A percentile compares a stretch with the other conserved stretches of the same genome.
Evolutionary conservation across 2,797 vertebrate species (phyloP).

Genomic region (Acanthopagrus latus): DNA sequence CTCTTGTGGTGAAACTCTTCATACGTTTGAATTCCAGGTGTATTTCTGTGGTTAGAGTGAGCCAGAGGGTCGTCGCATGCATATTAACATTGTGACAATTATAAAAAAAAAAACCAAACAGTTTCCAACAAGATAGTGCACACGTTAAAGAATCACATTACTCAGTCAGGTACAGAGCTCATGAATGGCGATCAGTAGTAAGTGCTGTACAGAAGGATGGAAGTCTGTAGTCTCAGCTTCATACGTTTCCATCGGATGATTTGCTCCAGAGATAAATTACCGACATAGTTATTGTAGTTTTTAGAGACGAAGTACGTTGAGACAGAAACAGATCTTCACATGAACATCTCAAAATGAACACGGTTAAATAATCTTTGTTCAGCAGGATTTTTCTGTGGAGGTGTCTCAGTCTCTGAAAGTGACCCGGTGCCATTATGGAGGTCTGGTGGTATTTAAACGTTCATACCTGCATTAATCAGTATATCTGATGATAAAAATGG

Average conservation of each 20-base stretch:
- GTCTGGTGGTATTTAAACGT: conserved; percentile 6
- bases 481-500: not conserved
- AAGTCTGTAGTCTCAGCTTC: conserved; percentile 23
- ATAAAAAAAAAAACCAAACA: conserved; percentile 33
- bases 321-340: conserved; percentile 28
- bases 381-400: conserved; percentile 11
- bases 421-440: conserved; percentile 36
- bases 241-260: conserved; percentile 19
- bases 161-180: conserved; percentile 56
- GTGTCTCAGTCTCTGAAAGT: conserved; percentile 7
- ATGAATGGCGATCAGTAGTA: conserved; percentile 59
- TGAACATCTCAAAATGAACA: conserved; percentile 14
- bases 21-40: conserved; percentile 19
- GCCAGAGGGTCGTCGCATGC: conserved; percentile 65
- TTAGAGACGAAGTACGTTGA: not conserved
- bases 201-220: conserved; percentile 68
- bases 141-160: conserved; percentile 64
- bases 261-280: conserved; percentile 30
- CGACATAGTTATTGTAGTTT: not conserved
- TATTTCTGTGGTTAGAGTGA: conserved; percentile 46
- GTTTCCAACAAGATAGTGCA: conserved; percentile 61
- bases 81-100: conserved; percentile 60
- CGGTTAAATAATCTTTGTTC: conserved; percentile 6
- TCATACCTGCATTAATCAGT: not conserved
- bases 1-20: conserved; percentile 51